Percentiles rank a stretch among this genome's conserved stretches.
These are phyloP conservation scores for Rugalucina vietnamica DNA, from an alignment of 2,888 invertebrate genomes.

Conservation along the genomic window DNA sequence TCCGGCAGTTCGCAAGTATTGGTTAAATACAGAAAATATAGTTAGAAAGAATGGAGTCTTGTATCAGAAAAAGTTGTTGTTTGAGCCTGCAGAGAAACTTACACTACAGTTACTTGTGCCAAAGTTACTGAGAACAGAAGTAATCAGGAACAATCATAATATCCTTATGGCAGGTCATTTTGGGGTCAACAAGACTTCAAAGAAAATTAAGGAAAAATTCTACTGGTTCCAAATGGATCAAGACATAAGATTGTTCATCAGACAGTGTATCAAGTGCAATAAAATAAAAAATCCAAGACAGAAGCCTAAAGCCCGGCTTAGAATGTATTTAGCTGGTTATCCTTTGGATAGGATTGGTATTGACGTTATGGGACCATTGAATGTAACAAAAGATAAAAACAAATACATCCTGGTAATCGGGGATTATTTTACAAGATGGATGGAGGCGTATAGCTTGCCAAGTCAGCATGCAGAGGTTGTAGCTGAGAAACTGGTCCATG, in stretches of 20 bases:
- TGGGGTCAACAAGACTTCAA: neutral
- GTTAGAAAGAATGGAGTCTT: neutral
- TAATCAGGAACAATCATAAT: neutral
- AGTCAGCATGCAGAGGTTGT: conserved; percentile 30
- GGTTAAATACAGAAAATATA: too few relatives aligned
- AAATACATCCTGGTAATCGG: conserved; percentile 48
- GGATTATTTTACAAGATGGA: conserved; percentile 55
- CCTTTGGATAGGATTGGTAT: conserved; percentile 47
- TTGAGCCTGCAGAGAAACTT: neutral
- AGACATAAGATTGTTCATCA: neutral
- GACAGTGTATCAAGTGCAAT: neutral
- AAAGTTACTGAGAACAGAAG: neutral
- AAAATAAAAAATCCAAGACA: neutral
- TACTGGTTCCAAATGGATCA: conserved; percentile 14
- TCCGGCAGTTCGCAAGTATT: neutral
- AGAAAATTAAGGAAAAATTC: neutral
- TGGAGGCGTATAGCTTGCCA: conserved; percentile 15
- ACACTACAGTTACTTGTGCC: neutral
- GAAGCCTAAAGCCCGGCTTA: neutral
- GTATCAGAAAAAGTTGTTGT: neutral
- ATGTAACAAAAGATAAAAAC: conserved; percentile 33
- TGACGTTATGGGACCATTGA: conserved; percentile 52
- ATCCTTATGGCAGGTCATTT: neutral
- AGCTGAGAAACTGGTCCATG: conserved; percentile 39
- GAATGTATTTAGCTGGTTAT: neutral